phyloP scores from a whole-genome alignment of 2,113 vertebrate species.

The Phodopus roborovskii region DNA sequence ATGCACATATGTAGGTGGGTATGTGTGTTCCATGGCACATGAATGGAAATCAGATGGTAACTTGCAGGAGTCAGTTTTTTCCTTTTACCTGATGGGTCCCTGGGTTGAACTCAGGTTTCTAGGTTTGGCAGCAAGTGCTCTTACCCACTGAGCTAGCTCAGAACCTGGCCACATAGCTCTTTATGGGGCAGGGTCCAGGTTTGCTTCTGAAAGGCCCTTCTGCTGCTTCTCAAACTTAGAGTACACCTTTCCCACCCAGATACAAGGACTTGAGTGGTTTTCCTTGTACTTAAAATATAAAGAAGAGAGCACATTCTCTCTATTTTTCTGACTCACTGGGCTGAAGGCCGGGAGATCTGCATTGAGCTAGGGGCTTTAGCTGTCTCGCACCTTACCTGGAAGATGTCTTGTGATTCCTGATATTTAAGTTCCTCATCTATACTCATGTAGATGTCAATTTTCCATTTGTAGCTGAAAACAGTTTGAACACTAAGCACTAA shows the following conservation, averaged over 20 bases:
- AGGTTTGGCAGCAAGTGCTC: background rate
- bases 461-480: background rate
- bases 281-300: background rate
- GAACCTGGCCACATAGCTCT: background rate
- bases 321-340: background rate
- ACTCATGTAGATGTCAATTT: rapidly evolving
- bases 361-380: too few species aligned
- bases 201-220: background rate
- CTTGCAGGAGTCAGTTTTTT: background rate
- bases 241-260: background rate
- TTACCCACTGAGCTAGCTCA: background rate
- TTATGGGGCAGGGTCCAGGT: background rate
- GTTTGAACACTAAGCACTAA: background rate
- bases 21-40: too few species aligned
- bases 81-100: too few species aligned
- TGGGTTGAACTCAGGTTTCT: background rate
- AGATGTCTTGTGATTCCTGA: background rate
- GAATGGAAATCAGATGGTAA: background rate
- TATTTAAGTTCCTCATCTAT: background rate
- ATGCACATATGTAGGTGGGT: background rate
- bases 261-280: background rate
- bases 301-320: background rate
- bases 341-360: background rate
- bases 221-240: background rate
- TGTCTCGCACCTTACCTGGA: too few species aligned